phyloP scores from a whole-genome alignment of 2,888 invertebrate genomes.

The Stenodema calcarata region DNA sequence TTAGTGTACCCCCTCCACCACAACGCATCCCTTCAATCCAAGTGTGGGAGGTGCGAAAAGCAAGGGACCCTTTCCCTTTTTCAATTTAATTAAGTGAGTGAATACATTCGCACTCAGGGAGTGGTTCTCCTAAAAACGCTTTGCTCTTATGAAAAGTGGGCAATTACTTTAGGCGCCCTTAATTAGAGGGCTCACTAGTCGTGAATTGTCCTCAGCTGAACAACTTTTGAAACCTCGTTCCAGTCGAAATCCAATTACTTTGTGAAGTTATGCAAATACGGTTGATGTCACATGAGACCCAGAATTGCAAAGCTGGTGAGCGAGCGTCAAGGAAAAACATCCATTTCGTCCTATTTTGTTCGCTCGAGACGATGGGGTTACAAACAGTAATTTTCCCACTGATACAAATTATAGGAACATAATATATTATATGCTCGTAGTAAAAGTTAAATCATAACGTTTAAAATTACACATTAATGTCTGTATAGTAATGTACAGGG shows the following conservation, averaged over 20 bases:
- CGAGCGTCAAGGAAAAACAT: not conserved
- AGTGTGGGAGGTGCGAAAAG: constrained; percentile 14
- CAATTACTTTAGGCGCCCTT: constrained; percentile 23
- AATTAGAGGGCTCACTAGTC: constrained; percentile 38
- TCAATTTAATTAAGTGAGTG: constrained; percentile 40
- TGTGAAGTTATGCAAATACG: constrained; percentile 2
- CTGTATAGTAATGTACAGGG: no score
- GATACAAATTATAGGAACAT: no score
- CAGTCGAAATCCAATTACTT: constrained; percentile 24
- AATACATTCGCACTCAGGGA: constrained; percentile 8
- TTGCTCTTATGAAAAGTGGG: constrained; percentile 38
- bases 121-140: constrained; percentile 18
- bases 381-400: not conserved
- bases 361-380: not conserved
- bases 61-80: not conserved
- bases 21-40: not conserved
- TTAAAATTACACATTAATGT: no score
- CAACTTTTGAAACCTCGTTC: constrained; percentile 32
- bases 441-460: no score
- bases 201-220: constrained; percentile 24
- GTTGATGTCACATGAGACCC: constrained; percentile 12
- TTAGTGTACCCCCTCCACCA: not conserved
- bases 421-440: no score
- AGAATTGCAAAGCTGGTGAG: not conserved
- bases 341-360: not conserved